Conservation (phyloP, 2,797 vertebrate species). For the Dendrocincla fuliginosa region DNA sequence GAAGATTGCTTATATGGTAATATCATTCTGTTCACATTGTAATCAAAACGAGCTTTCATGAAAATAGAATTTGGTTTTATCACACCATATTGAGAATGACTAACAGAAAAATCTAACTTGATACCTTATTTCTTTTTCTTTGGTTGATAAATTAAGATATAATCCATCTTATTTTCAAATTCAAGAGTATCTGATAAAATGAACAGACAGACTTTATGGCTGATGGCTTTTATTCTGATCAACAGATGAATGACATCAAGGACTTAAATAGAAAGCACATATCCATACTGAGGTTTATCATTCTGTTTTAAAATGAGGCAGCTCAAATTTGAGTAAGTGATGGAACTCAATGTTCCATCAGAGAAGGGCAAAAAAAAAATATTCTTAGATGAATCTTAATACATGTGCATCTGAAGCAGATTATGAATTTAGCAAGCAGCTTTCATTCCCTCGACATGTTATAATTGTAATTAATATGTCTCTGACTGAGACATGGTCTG, state of each 20-base stretch:
- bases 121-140: not conserved
- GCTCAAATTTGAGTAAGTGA: not conserved
- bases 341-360: conserved; percentile 11
- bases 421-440: conserved; percentile 16
- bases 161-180: not conserved
- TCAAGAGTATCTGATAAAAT: not conserved
- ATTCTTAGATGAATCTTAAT: conserved; percentile 35
- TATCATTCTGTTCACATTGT: not conserved
- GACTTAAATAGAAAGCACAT: not conserved
- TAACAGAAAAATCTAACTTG: not conserved
- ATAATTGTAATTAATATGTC: conserved; percentile 5
- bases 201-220: not conserved
- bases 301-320: not conserved
- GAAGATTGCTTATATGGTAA: not conserved
- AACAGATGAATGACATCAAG: conserved; percentile 8
- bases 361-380: not conserved
- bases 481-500: not conserved
- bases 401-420: not conserved
- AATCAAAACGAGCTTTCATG: not conserved
- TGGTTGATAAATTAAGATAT: not conserved
- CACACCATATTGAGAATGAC: not conserved
- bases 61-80: not conserved
- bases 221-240: not conserved
- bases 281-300: not conserved
- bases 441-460: not conserved